These are phyloP conservation scores for Chrysolina americana DNA, from an alignment of 2,888 invertebrate species.

Conservation along the genomic window DNA sequence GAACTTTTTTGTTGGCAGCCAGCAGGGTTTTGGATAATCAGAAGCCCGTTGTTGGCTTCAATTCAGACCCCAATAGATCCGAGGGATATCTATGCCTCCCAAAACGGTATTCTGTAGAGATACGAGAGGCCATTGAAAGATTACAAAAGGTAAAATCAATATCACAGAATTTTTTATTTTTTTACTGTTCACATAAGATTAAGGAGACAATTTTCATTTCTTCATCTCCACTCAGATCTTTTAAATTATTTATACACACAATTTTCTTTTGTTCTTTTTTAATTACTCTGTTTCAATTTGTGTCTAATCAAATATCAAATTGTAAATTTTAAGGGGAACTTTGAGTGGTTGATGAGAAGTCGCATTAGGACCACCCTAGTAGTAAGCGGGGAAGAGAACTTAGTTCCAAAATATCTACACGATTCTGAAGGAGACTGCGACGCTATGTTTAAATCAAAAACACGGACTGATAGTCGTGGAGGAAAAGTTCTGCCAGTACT, in stretches of 20 bases:
- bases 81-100: constrained; percentile 95
- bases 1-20: constrained; percentile 95
- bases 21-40: constrained; percentile 81
- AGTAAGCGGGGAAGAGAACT: constrained; percentile 74
- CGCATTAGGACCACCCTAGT: constrained; percentile 91
- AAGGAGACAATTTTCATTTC: no score
- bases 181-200: no score
- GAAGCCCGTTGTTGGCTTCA: constrained; percentile 97
- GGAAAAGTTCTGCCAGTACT: constrained; percentile 84
- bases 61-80: constrained; percentile 94
- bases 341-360: constrained; percentile 89
- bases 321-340: constrained; percentile 76
- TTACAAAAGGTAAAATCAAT: constrained; percentile 77
- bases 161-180: neutral
- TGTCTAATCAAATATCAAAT: no score
- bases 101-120: constrained; percentile 85
- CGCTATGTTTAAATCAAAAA: constrained; percentile 45
- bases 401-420: constrained; percentile 71
- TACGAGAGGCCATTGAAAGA: constrained; percentile 83
- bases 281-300: no score
- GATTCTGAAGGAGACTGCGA: constrained; percentile 58
- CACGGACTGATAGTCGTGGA: constrained; percentile 40
- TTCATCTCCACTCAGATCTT: no score
- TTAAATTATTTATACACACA: neutral
- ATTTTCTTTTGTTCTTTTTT: no score